Conservation (phyloP, 1,140 invertebrate species). For the Coboldia fuscipes region DNA sequence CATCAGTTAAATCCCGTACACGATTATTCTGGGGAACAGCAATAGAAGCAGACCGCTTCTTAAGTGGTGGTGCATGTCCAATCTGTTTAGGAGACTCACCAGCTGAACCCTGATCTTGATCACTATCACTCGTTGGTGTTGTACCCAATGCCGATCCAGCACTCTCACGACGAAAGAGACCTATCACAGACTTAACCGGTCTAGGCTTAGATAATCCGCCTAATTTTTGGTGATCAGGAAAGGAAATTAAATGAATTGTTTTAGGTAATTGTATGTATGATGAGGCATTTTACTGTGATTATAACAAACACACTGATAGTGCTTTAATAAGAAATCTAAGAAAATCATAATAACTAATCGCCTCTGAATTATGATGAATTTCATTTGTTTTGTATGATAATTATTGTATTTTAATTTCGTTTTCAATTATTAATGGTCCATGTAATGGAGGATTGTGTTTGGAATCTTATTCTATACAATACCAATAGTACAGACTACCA, state of each 20-base stretch:
- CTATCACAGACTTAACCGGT: conserved; percentile 47
- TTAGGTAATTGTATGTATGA: neutral
- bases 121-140: conserved; percentile 10
- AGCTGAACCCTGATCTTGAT: conserved; percentile 9
- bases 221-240: conserved; percentile 11
- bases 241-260: neutral
- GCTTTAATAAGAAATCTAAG: neutral
- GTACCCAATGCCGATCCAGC: conserved; percentile 22
- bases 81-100: conserved; percentile 2
- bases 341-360: neutral
- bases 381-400: neutral
- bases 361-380: neutral
- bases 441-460: no score
- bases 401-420: neutral
- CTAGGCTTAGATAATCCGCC: conserved; percentile 47
- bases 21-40: conserved; percentile 13
- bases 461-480: no score
- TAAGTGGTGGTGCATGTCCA: conserved; percentile 7
- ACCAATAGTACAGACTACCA: no score
- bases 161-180: conserved; percentile 43
- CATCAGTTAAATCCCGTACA: neutral
- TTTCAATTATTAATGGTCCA: neutral
- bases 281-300: neutral
- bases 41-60: conserved; percentile 11
- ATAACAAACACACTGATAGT: neutral